phyloP scores from a whole-genome alignment of 2,888 invertebrate genomes.

The Homarus gammarus region DNA sequence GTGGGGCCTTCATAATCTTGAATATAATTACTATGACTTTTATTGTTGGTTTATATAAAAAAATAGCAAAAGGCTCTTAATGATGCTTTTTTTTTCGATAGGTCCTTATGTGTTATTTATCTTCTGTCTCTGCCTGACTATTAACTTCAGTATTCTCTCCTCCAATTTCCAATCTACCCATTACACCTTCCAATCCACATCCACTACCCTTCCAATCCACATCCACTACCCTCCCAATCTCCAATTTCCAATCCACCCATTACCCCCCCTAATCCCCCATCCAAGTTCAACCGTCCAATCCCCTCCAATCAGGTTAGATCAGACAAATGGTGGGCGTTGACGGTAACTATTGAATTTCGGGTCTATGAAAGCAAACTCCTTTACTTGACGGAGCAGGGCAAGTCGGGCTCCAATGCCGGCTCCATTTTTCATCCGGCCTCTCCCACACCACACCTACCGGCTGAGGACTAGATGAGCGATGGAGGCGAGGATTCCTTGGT shows the following conservation, averaged over 20 bases:
- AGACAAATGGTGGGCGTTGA: constrained; percentile 33
- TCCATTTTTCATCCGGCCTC: constrained; percentile 26
- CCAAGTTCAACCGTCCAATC: not conserved
- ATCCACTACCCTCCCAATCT: not conserved
- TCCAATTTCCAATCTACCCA: no score
- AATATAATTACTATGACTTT: no score
- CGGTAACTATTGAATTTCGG: constrained; percentile 32
- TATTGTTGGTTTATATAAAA: no score
- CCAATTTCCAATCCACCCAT: not conserved
- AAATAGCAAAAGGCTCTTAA: no score
- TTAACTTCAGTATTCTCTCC: no score
- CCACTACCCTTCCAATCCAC: not conserved
- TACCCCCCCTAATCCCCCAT: not conserved
- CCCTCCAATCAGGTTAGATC: constrained; percentile 27
- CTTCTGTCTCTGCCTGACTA: no score
- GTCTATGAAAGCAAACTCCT: constrained; percentile 34
- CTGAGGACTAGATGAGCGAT: no score
- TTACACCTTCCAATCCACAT: not conserved
- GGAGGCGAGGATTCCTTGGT: no score
- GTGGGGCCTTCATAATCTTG: no score
- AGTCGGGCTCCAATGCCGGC: not conserved
- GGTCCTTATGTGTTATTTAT: no score
- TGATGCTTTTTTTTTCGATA: no score
- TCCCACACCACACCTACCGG: no score
- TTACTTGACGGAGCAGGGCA: constrained; percentile 20